Evolutionary conservation across 2,888 invertebrate genomes (phyloP), one percentile per base, ranked within the genome.

Genomic region (Calliopum simillimum): DNA sequence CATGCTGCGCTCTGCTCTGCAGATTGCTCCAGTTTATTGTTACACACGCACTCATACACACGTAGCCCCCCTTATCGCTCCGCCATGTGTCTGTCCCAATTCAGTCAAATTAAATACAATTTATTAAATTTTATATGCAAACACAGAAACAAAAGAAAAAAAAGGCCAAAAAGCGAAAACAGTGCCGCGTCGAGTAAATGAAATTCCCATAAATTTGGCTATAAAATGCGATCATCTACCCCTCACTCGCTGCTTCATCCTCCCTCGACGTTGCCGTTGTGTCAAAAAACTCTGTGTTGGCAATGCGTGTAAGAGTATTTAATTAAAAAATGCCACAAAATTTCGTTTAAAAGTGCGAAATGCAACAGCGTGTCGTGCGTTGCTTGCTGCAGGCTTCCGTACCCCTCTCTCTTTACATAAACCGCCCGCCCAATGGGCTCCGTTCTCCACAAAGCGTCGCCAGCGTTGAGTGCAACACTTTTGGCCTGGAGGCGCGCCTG

Each of bases 301-400:
- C 59, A 14, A 63, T 74, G 73, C 73, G 71, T 73, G 73, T 69
- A 72, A 68, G 74, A 73, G 71, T 73, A 74, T 75, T 75, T 74
- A 75, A 75, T 75, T 74, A 75, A 75, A 75, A 74, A 73, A 71
- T 62, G 64, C 73, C 71, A 71, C 75, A 72, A 74, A 74, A 69
- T 74, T 74, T 72, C 65, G 71, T 64, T 74, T 72, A 69, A 64
- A 74, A 72, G 71, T 74, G 71, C 72, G 75, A 74, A 75, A 74
- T 75, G 73, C 73, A 75, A 74, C 73, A 72, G 65, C 65, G 65
- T 43, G 53, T n/a, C 55, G 21, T 49, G 49, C n/a, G 63, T 33
- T 19, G 59, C 59, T 43, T 44, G 59, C 64, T 55, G 55, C 56
- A 66, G 46, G 53, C 46, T 56, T 14, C 56, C 56, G 55, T 19